Percentiles rank a stretch among this genome's conserved stretches.
phyloP scores from a whole-genome alignment of 1,140 invertebrate genomes.

The Eufriesea mexicana region DNA sequence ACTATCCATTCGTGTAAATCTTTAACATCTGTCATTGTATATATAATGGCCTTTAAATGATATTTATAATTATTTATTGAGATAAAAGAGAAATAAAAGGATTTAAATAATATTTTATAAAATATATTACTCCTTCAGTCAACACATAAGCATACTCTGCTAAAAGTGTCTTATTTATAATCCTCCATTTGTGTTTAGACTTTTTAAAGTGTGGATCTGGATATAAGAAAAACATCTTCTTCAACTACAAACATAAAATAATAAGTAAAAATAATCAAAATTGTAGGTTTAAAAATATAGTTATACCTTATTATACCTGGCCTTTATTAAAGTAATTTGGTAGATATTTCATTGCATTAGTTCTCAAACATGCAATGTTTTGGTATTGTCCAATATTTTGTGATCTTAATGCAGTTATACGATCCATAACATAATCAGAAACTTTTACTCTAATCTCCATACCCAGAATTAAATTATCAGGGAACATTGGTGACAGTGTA shows the following conservation, averaged over 20 bases:
- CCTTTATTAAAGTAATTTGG: conserved; percentile 98
- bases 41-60: conserved; percentile 90
- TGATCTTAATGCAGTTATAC: conserved; percentile 92
- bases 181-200: conserved; percentile 99
- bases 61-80: conserved; percentile 21
- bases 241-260: conserved; percentile 85
- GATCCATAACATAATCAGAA: conserved; percentile 98
- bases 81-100: conserved; percentile 12
- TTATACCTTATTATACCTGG: conserved; percentile 85
- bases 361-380: conserved; percentile 97
- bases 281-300: conserved; percentile 20
- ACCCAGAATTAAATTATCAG: conserved; percentile 94
- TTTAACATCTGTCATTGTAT: conserved; percentile 99
- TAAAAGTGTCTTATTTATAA: conserved; percentile 95
- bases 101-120: conserved; percentile 32
- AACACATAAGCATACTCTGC: conserved; percentile 99
- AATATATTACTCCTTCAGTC: conserved; percentile 87
- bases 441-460: conserved; percentile 99
- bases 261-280: conserved; percentile 9
- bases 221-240: conserved; percentile 99
- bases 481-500: conserved; percentile 94
- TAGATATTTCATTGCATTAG: conserved; percentile 99
- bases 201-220: conserved; percentile 99
- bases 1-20: conserved; percentile 99
- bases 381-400: conserved; percentile 91